Evolutionary conservation across 2,888 invertebrate species (phyloP).

Genomic region (Nemotelus nigrinus): DNA sequence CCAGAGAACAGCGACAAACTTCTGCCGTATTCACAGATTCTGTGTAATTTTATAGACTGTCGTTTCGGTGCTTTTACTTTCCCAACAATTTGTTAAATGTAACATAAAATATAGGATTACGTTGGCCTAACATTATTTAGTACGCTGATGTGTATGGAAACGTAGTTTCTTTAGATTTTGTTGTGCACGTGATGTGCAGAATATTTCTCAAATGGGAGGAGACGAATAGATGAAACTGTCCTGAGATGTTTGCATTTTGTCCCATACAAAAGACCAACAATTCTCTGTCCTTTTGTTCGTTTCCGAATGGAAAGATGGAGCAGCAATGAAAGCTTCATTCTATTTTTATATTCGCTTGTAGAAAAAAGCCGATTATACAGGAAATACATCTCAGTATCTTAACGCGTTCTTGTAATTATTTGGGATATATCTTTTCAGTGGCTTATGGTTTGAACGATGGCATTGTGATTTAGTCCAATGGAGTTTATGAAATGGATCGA

Average conservation of each 20-base stretch:
- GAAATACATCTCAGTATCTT: not conserved
- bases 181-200: too few relatives aligned
- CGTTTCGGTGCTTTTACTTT: not conserved
- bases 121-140: not conserved
- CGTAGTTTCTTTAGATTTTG: not conserved
- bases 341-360: not conserved
- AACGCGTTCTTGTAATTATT: not conserved
- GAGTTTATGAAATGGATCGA: too few relatives aligned
- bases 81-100: not conserved
- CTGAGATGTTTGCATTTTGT: too few relatives aligned
- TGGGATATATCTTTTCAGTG: not conserved
- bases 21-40: too few relatives aligned
- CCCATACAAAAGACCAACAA: too few relatives aligned
- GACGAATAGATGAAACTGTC: too few relatives aligned
- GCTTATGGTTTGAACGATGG: not conserved
- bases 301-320: not conserved
- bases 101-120: not conserved
- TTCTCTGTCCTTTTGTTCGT: not conserved
- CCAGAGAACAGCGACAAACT: too few relatives aligned
- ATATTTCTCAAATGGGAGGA: too few relatives aligned
- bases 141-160: not conserved
- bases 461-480: too few relatives aligned
- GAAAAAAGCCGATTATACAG: too few relatives aligned
- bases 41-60: not conserved
- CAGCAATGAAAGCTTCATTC: not conserved